These are phyloP conservation scores for Hapalemur alaotrensis DNA, from an alignment of 2,797 vertebrate genomes.

Conservation along the genomic window DNA sequence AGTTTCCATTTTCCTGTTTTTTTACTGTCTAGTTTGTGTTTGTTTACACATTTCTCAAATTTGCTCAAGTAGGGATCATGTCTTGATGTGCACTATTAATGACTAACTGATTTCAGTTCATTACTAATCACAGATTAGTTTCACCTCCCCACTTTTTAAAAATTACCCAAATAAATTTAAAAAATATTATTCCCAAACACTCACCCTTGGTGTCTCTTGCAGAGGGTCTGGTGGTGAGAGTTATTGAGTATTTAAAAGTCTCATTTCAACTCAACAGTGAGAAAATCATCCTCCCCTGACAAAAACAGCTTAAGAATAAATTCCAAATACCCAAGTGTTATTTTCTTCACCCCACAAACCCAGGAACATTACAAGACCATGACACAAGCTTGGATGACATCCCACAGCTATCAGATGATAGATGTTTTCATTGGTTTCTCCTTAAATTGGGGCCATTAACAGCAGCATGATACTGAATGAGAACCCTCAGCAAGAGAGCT, in stretches of 20 bases:
- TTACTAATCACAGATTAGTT: background rate
- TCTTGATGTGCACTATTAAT: background rate
- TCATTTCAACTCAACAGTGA: constrained; percentile 47
- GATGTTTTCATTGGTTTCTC: constrained; percentile 54
- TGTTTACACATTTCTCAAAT: constrained; percentile 32
- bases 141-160: background rate
- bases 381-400: constrained; percentile 54
- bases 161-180: background rate
- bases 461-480: constrained; percentile 5
- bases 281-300: constrained; percentile 29
- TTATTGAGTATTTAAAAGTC: constrained; percentile 44
- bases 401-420: constrained; percentile 51
- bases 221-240: background rate
- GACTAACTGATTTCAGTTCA: background rate
- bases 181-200: constrained; percentile 43
- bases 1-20: constrained; percentile 2
- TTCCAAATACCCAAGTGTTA: constrained; percentile 45
- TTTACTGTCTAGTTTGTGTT: constrained; percentile 5
- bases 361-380: constrained; percentile 9
- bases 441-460: constrained; percentile 51
- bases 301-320: constrained; percentile 46
- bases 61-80: background rate
- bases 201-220: constrained; percentile 64
- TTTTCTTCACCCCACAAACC: constrained; percentile 52
- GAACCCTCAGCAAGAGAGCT: constrained; percentile 39